phyloP scores from a whole-genome alignment of 1,140 invertebrate species.

The Macrostomum lignano region DNA sequence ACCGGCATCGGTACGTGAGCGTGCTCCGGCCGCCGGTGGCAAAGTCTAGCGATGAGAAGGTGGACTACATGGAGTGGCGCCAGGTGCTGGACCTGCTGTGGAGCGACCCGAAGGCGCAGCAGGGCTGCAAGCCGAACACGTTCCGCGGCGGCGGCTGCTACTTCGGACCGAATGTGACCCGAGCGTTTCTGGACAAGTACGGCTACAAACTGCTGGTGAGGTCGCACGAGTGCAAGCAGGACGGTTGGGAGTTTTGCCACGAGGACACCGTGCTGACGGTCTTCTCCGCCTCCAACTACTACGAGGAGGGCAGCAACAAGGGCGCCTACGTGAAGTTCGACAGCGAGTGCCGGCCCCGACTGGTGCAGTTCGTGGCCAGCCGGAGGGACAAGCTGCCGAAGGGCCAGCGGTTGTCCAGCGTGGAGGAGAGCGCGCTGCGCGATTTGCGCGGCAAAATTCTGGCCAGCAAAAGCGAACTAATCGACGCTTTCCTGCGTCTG shows the following conservation, averaged over 20 bases:
- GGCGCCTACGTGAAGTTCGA: slow-evolving; percentile 53
- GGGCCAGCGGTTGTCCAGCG: too few species aligned
- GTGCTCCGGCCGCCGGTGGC: too few species aligned
- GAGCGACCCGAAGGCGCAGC: slow-evolving; percentile 48
- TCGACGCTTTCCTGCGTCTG: slow-evolving; percentile 38
- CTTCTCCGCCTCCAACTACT: slow-evolving; percentile 75
- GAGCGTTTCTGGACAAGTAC: slow-evolving; percentile 42
- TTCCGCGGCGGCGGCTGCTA: slow-evolving; percentile 60
- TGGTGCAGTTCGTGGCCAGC: slow-evolving; percentile 26
- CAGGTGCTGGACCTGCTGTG: slow-evolving; percentile 61
- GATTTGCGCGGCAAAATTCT: slow-evolving; percentile 34
- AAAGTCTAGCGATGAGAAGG: too few species aligned
- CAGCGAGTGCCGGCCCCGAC: slow-evolving; percentile 39
- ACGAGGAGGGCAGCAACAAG: slow-evolving; percentile 61
- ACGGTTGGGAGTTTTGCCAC: slow-evolving; percentile 57
- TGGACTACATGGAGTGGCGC: too few species aligned
- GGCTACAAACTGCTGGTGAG: slow-evolving; percentile 45
- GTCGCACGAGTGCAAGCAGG: slow-evolving; percentile 66
- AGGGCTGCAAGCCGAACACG: slow-evolving; percentile 44
- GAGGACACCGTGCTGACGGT: slow-evolving; percentile 55
- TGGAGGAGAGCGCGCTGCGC: slow-evolving; percentile 5
- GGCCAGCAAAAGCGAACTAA: slow-evolving; percentile 36
- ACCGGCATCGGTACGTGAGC: slow-evolving; percentile 47
- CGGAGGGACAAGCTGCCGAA: too few species aligned
- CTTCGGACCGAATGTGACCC: slow-evolving; percentile 59